Evolutionary conservation across 2,113 vertebrate genomes (phyloP).

Genomic region (Amphiprion percula): DNA sequence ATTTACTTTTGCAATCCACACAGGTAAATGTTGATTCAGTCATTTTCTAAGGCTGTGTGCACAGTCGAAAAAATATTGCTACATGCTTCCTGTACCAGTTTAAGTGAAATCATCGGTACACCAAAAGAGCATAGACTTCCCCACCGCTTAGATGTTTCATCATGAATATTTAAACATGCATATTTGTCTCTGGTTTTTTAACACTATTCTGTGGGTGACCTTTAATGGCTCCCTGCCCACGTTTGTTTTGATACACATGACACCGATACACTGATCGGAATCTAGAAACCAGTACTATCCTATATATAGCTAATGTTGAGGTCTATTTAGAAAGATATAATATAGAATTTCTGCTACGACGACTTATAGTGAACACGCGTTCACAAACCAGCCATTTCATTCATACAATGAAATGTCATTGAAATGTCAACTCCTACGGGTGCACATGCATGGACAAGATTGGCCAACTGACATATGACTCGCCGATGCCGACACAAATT

Average conservation of each 20-base stretch:
- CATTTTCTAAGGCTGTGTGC: no score
- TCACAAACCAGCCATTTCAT: constrained; percentile 15
- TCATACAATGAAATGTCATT: constrained; percentile 49
- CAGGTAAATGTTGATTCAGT: not conserved
- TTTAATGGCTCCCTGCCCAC: constrained; percentile 2
- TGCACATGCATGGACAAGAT: not conserved
- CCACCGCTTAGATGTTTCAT: not conserved
- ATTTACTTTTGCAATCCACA: no score
- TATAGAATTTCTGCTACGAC: no score
- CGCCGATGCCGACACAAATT: not conserved
- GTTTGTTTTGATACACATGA: constrained; percentile 30
- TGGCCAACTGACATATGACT: not conserved
- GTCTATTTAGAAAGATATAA: no score
- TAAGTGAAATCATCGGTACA: no score
- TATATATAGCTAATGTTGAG: no score
- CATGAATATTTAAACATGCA: not conserved
- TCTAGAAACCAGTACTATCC: no score
- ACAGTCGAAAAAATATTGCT: accelerated
- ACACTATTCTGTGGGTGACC: not conserved
- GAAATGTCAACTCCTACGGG: constrained; percentile 24
- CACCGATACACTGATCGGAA: no score
- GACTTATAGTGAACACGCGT: no score
- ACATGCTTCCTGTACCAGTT: not conserved
- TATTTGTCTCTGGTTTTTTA: no score
- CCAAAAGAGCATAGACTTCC: no score